Evolutionary conservation across 1,140 invertebrate genomes (phyloP), one percentile per base, ranked within the genome.

Genomic region (Drosophila navojoa): DNA sequence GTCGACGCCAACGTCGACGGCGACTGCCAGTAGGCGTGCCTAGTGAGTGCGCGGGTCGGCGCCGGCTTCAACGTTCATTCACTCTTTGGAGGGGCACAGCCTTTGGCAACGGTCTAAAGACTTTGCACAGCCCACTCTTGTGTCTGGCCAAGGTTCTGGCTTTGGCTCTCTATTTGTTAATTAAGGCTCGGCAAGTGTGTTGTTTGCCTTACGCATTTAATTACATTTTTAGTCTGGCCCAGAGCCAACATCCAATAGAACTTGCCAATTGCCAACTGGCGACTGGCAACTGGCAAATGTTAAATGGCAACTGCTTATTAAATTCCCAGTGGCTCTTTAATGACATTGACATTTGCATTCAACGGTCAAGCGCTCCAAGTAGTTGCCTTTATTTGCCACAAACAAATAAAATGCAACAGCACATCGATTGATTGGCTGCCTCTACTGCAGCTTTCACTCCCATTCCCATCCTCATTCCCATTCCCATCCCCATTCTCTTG

Each of bases 121-220:
- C 70, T 60, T 32, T 13, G 27, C 32, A 38, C 13, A 16, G 40
- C 55, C 53, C 42, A 63, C 44, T 27, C 61, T 40, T 67, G 66
- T 75, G 84, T 90, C 81, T 90, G 77, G 73, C 66, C 79, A 89
- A 89, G 82, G 84, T 79, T 87, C 40, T 40, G 71, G 77, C 81
- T 79, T 86, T 87, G 81, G 53, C 71, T 87, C 89, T 87, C 71
- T 79, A 89, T 89, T 87, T 87, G 82, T 87, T 87, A 87, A 87
- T 87, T 87, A 87, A 87, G 79, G 60, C 55, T 61, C 44, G 49
- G 54, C 63, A 10, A 63, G 47, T 52, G 27, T 44, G 40, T 53
- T 50, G 50, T 61, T 71, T 58, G 69, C 62, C 62, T 71, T 66
- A 86, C 81, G 81, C 84, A 87, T 89, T 82, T 87, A 89, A 89